Conservation (phyloP, 2,113 vertebrate genomes). For the Datnioides undecimradiatus region DNA sequence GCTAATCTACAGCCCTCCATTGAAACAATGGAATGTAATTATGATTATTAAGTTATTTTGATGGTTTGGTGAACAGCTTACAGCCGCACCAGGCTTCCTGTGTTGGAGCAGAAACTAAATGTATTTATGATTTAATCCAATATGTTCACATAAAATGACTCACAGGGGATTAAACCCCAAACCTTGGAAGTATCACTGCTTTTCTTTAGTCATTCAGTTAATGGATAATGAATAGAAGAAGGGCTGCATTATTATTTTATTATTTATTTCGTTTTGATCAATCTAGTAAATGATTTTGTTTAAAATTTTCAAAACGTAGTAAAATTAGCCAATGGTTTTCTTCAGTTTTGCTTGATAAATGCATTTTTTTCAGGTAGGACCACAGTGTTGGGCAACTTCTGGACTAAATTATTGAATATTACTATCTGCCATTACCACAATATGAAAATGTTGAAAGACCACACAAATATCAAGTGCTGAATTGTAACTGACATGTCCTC, state of each 20-base stretch:
- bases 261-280: neutral
- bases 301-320: too few species aligned
- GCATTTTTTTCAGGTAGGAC: too few species aligned
- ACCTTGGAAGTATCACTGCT: neutral
- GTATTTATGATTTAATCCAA: neutral
- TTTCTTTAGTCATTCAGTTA: neutral
- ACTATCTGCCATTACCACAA: too few species aligned
- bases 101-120: neutral
- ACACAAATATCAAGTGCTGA: too few species aligned
- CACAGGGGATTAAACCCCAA: neutral
- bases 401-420: too few species aligned
- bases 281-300: neutral
- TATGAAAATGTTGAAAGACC: too few species aligned
- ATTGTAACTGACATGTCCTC: too few species aligned
- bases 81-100: neutral
- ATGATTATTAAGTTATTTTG: conserved; percentile 47
- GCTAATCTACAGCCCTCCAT: conserved; percentile 26
- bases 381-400: too few species aligned
- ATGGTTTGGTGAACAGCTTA: conserved; percentile 30
- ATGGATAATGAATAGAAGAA: neutral
- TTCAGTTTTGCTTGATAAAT: too few species aligned
- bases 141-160: neutral
- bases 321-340: too few species aligned
- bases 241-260: neutral
- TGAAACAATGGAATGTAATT: conserved; percentile 54